Evolutionary conservation across 2,113 vertebrate species (phyloP).

Genomic region (Grus americana): DNA sequence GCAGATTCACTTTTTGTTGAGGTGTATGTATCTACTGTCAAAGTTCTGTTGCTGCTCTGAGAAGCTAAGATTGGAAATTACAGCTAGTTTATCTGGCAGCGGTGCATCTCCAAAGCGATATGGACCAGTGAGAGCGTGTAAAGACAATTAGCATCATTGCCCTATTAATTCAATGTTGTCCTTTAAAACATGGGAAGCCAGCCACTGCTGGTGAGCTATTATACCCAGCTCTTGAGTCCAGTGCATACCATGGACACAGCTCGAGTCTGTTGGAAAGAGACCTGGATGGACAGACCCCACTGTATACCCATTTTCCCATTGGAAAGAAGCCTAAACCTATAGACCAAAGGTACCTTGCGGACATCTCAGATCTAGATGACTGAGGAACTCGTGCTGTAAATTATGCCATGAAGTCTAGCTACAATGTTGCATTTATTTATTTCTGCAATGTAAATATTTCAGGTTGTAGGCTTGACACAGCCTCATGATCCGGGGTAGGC

Average conservation of each 20-base stretch:
- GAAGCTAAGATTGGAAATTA: not conserved
- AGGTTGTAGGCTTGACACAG: not conserved
- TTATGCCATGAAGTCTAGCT: not conserved
- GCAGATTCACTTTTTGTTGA: not conserved
- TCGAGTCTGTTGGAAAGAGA: not conserved
- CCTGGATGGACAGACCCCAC: not conserved
- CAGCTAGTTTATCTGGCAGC: not conserved
- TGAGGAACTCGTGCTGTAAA: not conserved
- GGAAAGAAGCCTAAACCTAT: not conserved
- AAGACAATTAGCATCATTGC: not conserved
- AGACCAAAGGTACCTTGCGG: not conserved
- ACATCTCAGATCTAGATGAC: not conserved
- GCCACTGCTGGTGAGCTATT: not conserved
- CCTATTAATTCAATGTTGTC: not conserved
- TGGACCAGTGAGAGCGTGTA: not conserved
- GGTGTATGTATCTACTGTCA: not conserved
- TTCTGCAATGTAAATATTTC: not conserved
- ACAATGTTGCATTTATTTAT: not conserved
- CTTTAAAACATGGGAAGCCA: not conserved
- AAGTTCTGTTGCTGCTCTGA: not conserved
- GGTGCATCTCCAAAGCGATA: not conserved
- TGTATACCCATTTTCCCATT: not conserved
- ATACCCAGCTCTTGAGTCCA: not conserved
- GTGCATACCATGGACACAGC: not conserved
- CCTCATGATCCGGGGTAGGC: not conserved